A percentile compares a stretch with the other conserved stretches of the same genome.
These are phyloP conservation scores for Tapirus indicus DNA, from an alignment of 2,797 vertebrate genomes.

Conservation along the genomic window DNA sequence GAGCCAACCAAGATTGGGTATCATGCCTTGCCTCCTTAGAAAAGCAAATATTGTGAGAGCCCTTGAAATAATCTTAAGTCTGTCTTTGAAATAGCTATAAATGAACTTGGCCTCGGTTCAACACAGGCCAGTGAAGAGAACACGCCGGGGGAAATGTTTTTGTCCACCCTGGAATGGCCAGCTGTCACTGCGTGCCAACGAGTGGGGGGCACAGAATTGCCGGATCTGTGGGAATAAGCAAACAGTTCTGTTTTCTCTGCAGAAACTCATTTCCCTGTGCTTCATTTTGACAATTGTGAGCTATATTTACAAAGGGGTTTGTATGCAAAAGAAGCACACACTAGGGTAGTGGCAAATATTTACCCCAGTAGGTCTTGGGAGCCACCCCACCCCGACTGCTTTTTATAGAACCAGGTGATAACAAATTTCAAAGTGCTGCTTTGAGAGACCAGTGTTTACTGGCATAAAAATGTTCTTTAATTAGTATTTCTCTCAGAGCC, in stretches of 20 bases:
- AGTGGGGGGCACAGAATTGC: background rate
- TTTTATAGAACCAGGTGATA: constrained; percentile 75
- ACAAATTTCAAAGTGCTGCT: constrained; percentile 38
- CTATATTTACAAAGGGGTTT: constrained; percentile 63
- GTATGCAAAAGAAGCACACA: constrained; percentile 39
- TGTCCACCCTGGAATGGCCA: constrained; percentile 9
- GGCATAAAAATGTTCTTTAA: constrained; percentile 60
- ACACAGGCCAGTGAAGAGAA: constrained; percentile 54
- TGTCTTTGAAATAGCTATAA: constrained; percentile 68
- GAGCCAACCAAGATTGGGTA: background rate
- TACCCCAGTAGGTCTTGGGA: constrained; percentile 53
- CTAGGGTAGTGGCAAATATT: constrained; percentile 42
- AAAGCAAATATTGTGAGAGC: constrained; percentile 68
- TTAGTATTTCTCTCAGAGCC: constrained; percentile 66
- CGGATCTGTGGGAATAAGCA: constrained; percentile 51
- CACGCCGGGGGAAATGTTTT: constrained; percentile 71
- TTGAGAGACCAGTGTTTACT: constrained; percentile 50
- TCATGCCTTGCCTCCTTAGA: background rate
- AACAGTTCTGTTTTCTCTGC: constrained; percentile 61
- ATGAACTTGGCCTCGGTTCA: constrained; percentile 54
- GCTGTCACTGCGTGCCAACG: constrained; percentile 42
- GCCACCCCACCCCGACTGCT: background rate
- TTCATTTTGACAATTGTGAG: constrained; percentile 32
- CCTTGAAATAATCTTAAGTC: constrained; percentile 63
- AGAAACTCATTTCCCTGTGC: constrained; percentile 61